Evolutionary conservation across 2,888 invertebrate species (phyloP), one percentile per base, ranked within the genome.

Genomic region (Epiblema foenella): DNA sequence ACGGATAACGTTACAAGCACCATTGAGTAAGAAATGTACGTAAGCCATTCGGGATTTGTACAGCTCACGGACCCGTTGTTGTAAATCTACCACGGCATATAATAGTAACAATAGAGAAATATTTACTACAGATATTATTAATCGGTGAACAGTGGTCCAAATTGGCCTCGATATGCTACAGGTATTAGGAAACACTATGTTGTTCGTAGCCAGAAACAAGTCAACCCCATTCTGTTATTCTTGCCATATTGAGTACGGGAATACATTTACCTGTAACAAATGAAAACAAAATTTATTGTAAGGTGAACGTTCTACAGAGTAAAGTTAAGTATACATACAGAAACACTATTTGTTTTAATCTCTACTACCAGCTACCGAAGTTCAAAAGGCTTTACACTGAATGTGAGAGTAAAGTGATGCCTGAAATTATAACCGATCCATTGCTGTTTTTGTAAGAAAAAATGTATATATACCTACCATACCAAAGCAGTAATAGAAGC

Each of bases 191-290:
- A 24, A 24, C 24, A 24, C 24, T 24, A 3, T 24, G 24, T 24
- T 24, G 37, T 52, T n/a, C 1, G 8, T 46, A 46, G 46, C n/a
- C 1, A 20, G 51, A 63, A 37, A 29, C 5, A 46, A 69, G 58
- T 75, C 76, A 74, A 77, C 75, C 77, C 77, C 46, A 46, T 54
- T 73, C 76, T 75, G 74, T 39, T 68, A 56, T 59, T 69, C 63
- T 52, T 33, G 54, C 24, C 68, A 66, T 75, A 71, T 69, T 46
- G 12, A 10, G 42, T 17, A 46, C 46, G 66, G 65, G 57, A 63
- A 68, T 62, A 67, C 59, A 77, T 77, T 83, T 85, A 85, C 85
- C 85, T 85, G 84, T 74, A 85, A 84, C 82, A 84, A 85, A 73
- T 78, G 75, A 81, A 68, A 77, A 68, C 73, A 66, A 75, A 74